These are phyloP conservation scores for Coracias cyanogaster DNA, from an alignment of 2,797 vertebrate species.

Conservation along the genomic window DNA sequence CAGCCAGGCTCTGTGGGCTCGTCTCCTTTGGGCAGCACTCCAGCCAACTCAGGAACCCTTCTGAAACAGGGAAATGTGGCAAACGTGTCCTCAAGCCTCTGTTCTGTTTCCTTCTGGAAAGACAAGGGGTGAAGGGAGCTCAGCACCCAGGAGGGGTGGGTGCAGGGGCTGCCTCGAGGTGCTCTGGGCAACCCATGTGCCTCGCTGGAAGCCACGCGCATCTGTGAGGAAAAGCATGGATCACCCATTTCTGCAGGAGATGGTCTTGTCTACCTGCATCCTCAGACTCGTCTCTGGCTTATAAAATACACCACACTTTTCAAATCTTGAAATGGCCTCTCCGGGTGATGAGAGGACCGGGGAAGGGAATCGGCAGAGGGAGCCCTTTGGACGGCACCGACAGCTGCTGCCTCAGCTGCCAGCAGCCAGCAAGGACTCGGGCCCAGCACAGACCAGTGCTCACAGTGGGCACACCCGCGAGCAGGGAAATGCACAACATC, in stretches of 20 bases:
- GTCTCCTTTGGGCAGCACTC: background rate
- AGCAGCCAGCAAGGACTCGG: background rate
- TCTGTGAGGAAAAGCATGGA: background rate
- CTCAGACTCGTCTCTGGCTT: background rate
- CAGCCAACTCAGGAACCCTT: rapidly evolving
- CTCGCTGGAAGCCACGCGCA: rapidly evolving
- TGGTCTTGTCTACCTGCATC: background rate
- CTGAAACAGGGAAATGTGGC: background rate
- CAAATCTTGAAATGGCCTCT: background rate
- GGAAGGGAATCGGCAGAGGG: background rate
- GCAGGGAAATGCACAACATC: background rate
- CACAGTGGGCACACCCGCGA: rapidly evolving
- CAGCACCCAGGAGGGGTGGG: background rate
- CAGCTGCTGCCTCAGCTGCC: background rate
- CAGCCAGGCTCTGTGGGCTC: rapidly evolving
- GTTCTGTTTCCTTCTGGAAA: background rate
- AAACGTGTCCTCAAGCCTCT: rapidly evolving
- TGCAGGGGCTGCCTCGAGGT: background rate
- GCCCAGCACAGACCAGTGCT: rapidly evolving
- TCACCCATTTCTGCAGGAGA: background rate
- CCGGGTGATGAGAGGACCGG: rapidly evolving
- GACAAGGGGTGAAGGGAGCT: background rate
- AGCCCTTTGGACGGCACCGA: background rate
- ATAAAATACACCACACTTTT: background rate
- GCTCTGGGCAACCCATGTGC: rapidly evolving